Base-by-base conservation (phyloP, 2,113 vertebrate species). In the Hassar affinis region DNA sequence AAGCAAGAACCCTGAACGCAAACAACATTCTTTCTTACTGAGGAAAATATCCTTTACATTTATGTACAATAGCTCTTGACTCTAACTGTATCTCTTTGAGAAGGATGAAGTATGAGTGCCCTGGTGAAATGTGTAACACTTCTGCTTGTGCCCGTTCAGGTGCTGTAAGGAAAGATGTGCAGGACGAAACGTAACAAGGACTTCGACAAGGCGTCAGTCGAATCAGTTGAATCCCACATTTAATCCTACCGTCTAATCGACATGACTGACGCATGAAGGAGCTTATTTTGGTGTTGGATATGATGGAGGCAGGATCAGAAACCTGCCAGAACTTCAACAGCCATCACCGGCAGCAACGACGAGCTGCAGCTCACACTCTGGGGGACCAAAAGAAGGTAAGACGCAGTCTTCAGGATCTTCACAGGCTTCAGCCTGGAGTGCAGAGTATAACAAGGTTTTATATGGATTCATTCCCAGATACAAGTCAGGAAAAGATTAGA, bases 341-440 rank as follows among this genome's bases (percentile, higher is more conserved):
- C 12, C 64, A n/a, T 56, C 80, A 81, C 9, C 92, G 94, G 83
- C 93, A 94, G 90, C 94, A 92, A 88, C 94, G 92, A 85, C 94
- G 92, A 86, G 92, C 91, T 27, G 93, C 95, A 85, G 92, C 92
- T 83, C 95, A 96, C 61, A 95, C 94, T 83, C 90, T 95, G 88
- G 94, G 96, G 92, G 95, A 96, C 88, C 95, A 96, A 90, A 96
- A 95, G 91, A 94, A 93, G 90, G 95, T 96, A 90, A 93, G 95
- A 18, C 2, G 0, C 9, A 47, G 14, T n/a, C 27, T 59, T 57
- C 45, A 30, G 45, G 72, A 52, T 33, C 49, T 10, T 75, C 27
- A 20, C 14, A 18, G 71, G 42, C 25, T 49, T 74, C n/a, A 8
- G 17, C 14, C 27, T 27, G 47, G 20, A 54, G 49, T 51, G 42